phyloP scores from a whole-genome alignment of 2,888 invertebrate genomes.

The Plutella xylostella region DNA sequence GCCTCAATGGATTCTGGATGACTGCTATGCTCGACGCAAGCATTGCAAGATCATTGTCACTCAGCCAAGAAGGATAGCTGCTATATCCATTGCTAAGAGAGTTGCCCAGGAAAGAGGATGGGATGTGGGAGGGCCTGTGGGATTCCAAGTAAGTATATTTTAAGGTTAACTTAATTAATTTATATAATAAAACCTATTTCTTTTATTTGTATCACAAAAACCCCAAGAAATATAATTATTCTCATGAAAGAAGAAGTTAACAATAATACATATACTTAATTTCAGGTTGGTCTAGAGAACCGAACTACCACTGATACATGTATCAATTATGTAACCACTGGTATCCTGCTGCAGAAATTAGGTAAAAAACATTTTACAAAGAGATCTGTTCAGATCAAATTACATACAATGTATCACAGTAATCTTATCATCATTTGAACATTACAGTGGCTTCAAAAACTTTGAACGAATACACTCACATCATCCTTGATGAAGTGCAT shows the following conservation, averaged over 20 bases:
- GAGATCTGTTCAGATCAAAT: too few species aligned
- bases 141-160: slow-evolving; percentile 87
- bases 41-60: slow-evolving; percentile 92
- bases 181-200: not conserved
- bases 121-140: slow-evolving; percentile 85
- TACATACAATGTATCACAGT: too few species aligned
- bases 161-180: too few species aligned
- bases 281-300: slow-evolving; percentile 77
- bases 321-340: slow-evolving; percentile 89
- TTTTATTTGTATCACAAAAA: too few species aligned
- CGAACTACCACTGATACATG: slow-evolving; percentile 75
- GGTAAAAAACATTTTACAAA: slow-evolving; percentile 28
- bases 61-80: slow-evolving; percentile 94
- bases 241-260: too few species aligned
- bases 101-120: slow-evolving; percentile 88
- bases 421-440: too few species aligned
- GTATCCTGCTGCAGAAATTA: slow-evolving; percentile 84
- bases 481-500: slow-evolving; percentile 94
- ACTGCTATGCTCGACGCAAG: slow-evolving; percentile 70
- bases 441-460: slow-evolving; percentile 71
- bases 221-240: too few species aligned
- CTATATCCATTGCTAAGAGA: slow-evolving; percentile 87
- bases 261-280: slow-evolving; percentile 11
- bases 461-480: slow-evolving; percentile 85
- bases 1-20: slow-evolving; percentile 93